phyloP scores from a whole-genome alignment of 2,797 vertebrate species.

The Chromobotia macracanthus region DNA sequence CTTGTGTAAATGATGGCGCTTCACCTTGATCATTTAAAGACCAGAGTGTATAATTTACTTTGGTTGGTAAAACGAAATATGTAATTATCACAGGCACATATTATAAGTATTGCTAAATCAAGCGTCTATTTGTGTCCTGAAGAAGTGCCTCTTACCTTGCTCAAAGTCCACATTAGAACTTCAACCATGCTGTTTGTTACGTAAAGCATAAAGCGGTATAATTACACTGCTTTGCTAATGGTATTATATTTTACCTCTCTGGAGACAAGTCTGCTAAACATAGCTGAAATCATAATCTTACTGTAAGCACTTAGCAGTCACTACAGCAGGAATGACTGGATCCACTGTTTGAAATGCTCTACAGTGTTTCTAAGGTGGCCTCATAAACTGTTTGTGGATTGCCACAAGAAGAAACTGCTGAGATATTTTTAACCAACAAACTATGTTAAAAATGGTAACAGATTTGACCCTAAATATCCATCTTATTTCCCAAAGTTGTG shows the following conservation, averaged over 20 bases:
- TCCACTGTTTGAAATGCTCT: slow-evolving; percentile 24
- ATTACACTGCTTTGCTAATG: slow-evolving; percentile 45
- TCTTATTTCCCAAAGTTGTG: background rate
- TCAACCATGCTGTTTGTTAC: slow-evolving; percentile 47
- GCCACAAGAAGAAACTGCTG: slow-evolving; percentile 13
- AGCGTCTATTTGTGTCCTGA: slow-evolving; percentile 21
- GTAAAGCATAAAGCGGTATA: slow-evolving; percentile 45
- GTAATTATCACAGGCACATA: background rate
- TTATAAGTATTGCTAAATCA: slow-evolving; percentile 27
- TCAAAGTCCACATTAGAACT: slow-evolving; percentile 37
- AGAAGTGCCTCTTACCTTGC: slow-evolving; percentile 30
- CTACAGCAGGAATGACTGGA: slow-evolving; percentile 24
- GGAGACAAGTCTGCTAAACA: slow-evolving; percentile 44
- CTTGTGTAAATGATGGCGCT: background rate
- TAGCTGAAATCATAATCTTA: slow-evolving; percentile 44
- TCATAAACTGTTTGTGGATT: slow-evolving; percentile 31
- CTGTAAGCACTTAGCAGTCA: slow-evolving; percentile 33
- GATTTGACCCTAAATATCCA: background rate
- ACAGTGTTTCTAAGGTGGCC: slow-evolving; percentile 8
- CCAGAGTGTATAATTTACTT: background rate
- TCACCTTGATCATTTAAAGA: background rate
- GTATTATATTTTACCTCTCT: slow-evolving; percentile 47
- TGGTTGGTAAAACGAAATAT: background rate
- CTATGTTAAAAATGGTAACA: background rate
- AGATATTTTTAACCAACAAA: slow-evolving; percentile 10